A percentile compares a stretch with the other conserved stretches of the same genome.
These are phyloP conservation scores for Drosophila fulvimacula DNA, from an alignment of 2,888 invertebrate genomes.

Conservation along the genomic window DNA sequence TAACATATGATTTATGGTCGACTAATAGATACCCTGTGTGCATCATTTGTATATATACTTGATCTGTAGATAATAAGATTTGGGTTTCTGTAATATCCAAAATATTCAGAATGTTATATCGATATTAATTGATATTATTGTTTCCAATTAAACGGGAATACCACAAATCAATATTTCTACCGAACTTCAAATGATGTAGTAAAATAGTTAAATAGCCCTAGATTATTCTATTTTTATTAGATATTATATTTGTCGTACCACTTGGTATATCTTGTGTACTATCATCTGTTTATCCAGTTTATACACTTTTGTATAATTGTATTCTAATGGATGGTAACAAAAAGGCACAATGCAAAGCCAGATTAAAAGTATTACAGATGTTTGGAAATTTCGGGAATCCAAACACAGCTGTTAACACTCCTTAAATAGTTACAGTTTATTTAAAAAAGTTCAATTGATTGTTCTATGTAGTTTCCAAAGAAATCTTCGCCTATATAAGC, in stretches of 20 bases:
- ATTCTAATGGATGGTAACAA: background rate
- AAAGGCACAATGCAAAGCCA: background rate
- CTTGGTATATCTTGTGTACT: too few species aligned
- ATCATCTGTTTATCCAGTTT: background rate
- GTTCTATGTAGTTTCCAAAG: background rate
- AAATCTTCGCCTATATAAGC: conserved; percentile 27
- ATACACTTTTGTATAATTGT: background rate
- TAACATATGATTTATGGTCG: background rate
- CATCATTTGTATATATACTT: background rate
- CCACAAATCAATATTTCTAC: too few species aligned
- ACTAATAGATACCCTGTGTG: background rate
- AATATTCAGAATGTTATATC: background rate
- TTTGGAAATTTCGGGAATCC: conserved; percentile 7
- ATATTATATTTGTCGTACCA: too few species aligned
- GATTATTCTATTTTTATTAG: too few species aligned
- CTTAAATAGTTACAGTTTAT: conserved; percentile 2
- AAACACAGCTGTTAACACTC: conserved; percentile 24
- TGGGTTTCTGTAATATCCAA: background rate
- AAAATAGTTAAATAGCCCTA: background rate
- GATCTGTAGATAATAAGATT: background rate
- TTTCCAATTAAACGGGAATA: too few species aligned
- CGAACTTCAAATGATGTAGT: background rate
- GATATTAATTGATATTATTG: too few species aligned
- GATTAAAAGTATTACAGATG: conserved; percentile 13
- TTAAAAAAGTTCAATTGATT: background rate